phyloP scores from a whole-genome alignment of 2,113 vertebrate genomes.

The Cichladusa arquata region DNA sequence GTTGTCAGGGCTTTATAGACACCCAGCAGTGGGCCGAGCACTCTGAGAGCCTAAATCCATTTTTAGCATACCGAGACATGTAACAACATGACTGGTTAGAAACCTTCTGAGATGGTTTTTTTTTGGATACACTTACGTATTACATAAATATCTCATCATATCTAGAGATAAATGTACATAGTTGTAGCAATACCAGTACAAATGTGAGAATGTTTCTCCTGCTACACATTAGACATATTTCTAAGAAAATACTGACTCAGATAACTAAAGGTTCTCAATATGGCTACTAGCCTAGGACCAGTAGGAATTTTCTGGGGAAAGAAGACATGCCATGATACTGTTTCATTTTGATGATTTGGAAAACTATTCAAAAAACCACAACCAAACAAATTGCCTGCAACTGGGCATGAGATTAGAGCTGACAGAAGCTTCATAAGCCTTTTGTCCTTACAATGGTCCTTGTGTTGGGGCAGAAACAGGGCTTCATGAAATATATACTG shows the following conservation, averaged over 20 bases:
- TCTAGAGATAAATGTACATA: background rate
- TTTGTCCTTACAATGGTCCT: background rate
- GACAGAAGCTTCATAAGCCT: background rate
- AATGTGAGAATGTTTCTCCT: background rate
- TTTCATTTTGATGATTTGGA: background rate
- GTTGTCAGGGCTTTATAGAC: background rate
- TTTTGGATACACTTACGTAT: background rate
- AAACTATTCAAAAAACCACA: background rate
- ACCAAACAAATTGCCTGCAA: background rate
- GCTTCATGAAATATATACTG: background rate
- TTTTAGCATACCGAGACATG: slow-evolving; percentile 27
- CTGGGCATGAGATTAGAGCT: background rate
- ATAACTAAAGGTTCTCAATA: background rate
- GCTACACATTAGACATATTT: background rate
- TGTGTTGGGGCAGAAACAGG: background rate
- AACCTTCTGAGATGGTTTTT: background rate
- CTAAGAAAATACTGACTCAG: background rate
- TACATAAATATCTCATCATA: background rate
- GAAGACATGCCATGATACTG: background rate
- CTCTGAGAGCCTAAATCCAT: slow-evolving; percentile 18
- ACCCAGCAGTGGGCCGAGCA: background rate
- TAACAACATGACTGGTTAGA: slow-evolving; percentile 35
- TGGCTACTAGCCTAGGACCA: background rate
- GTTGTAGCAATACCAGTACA: background rate
- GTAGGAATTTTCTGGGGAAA: background rate